Base-by-base conservation (phyloP, 2,888 invertebrate species). In the Drosophila anomalipes region DNA sequence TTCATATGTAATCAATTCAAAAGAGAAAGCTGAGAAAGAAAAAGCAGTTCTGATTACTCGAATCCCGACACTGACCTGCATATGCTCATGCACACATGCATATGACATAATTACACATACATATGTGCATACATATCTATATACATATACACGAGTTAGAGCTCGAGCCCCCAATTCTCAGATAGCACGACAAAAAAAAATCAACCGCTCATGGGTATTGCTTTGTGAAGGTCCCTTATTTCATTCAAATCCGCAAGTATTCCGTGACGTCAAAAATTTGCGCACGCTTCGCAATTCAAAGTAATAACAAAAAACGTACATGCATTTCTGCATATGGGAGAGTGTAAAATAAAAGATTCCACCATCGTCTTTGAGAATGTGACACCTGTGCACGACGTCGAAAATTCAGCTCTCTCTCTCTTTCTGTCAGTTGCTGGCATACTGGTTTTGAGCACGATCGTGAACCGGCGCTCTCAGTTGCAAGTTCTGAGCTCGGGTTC, bases 401-500 rank as follows among this genome's bases (percentile, higher is more conserved):
- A 3, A 47, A 7, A 47, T 22, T 26, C 39, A 3, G 39, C 39
- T 32, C 32, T 9, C 32, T 6, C 37, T 16, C 5, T 16, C 22
- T 44, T 2, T 44, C 44, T 22, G 26, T 49, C 35, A 35, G 28
- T 41, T 60, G 49, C 30, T 30, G 64, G 60, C 62, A 71, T 66
- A 69, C 53, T 4, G 7, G 30, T 14, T 59, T 33, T 26, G 22
- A 61, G 37, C 12, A n/a, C 12, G 14, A 53, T 54, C 22, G 26
- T 9, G 4, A 16, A 4, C 26, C 16, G 16, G 14, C 37, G 61
- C 65, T 62, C 32, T 68, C 51, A 33, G 10, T 26, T 53, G 44
- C 54, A 30, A 53, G 52, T 74, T 51, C 49, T 64, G 66, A 76
- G 81, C 67, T 70, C 56, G 39, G 61, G 37, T 51, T n/a, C 30